Conservation (phyloP, 2,113 vertebrate species). For the Phodopus roborovskii region DNA sequence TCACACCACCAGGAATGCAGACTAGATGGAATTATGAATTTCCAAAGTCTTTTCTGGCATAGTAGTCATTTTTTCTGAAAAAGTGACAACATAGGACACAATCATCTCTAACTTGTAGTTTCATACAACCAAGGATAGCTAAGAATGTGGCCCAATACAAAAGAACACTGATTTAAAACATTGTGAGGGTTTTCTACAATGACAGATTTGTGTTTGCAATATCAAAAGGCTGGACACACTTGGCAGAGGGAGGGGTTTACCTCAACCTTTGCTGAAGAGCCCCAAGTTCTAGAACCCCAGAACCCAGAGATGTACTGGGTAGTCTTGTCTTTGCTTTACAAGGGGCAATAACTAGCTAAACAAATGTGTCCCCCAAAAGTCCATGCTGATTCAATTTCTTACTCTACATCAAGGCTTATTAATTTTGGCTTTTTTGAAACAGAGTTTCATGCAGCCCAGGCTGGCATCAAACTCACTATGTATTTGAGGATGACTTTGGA, state of each 20-base stretch:
- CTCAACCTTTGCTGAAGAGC: not conserved
- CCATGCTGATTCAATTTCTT: not conserved
- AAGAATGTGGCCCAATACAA: not conserved
- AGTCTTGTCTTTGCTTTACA: no score
- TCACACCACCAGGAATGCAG: not conserved
- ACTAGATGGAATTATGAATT: not conserved
- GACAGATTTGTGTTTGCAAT: not conserved
- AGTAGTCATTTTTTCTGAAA: constrained; percentile 4
- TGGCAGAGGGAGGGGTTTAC: not conserved
- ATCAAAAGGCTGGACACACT: no score
- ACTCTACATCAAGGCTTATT: not conserved
- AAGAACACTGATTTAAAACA: not conserved
- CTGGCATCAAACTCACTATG: not conserved
- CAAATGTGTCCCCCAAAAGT: not conserved
- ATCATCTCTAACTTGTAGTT: not conserved
- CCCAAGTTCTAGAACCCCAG: not conserved
- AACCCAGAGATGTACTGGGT: rapidly evolving
- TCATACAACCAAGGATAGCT: not conserved
- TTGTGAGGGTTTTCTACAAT: no score
- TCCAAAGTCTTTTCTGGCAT: constrained; percentile 13
- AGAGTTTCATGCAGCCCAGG: not conserved
- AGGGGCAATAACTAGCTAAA: not conserved
- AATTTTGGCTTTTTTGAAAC: not conserved
- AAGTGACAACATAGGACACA: not conserved
- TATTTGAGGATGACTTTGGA: not conserved